phyloP scores from a whole-genome alignment of 2,113 vertebrate species.

The Sarotherodon lohbergeri region DNA sequence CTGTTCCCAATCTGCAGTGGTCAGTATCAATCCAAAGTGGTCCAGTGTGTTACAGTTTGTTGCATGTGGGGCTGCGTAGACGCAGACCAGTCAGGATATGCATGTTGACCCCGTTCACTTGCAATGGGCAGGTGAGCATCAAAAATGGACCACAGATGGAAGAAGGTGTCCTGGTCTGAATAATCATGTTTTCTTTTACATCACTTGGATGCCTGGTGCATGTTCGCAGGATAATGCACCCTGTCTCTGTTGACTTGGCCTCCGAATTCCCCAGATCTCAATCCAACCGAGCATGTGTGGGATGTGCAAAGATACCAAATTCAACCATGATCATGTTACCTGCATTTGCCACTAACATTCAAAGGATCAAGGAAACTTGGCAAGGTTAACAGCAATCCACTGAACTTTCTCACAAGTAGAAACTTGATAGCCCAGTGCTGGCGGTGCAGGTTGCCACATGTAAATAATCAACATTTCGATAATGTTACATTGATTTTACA shows the following conservation, averaged over 20 bases:
- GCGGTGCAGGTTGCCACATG: not conserved
- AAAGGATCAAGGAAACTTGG: not conserved
- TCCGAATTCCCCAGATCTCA: not conserved
- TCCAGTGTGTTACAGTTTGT: not conserved
- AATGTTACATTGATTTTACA: not conserved
- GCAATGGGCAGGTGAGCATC: not conserved
- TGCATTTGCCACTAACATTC: not conserved
- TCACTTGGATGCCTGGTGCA: not conserved
- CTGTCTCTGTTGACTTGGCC: not conserved
- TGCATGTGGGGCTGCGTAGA: not conserved
- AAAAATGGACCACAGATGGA: not conserved
- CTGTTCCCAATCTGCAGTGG: not conserved
- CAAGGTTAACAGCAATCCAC: rapidly evolving
- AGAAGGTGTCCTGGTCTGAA: not conserved
- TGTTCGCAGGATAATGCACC: not conserved
- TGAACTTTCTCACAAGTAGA: not conserved
- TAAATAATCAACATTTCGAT: not conserved
- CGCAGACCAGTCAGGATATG: not conserved
- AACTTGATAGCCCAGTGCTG: not conserved
- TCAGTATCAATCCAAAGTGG: not conserved
- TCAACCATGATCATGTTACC: not conserved
- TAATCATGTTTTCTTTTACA: not conserved
- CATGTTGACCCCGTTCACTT: not conserved
- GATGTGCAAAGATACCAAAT: not conserved
- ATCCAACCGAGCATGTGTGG: not conserved